Conservation (phyloP, 2,888 invertebrate species). For the Frankliniella intonsa region DNA sequence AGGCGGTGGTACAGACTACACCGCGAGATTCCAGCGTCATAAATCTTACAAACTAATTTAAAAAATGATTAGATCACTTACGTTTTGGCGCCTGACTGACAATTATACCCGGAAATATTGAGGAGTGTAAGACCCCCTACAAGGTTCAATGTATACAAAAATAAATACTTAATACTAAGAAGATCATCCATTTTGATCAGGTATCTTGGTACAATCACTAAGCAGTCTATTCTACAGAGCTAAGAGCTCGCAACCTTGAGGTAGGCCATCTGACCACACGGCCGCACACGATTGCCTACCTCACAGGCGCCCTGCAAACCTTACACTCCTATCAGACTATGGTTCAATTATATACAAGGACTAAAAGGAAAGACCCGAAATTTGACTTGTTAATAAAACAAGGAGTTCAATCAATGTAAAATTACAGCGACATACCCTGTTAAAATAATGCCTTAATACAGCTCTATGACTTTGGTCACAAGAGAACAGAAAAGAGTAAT, state of each 20-base stretch:
- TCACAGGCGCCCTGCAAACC: no score
- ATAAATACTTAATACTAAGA: not conserved
- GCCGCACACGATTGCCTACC: no score
- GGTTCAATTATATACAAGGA: not conserved
- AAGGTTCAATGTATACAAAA: not conserved
- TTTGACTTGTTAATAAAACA: not conserved
- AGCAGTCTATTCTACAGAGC: not conserved
- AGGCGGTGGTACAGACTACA: not conserved
- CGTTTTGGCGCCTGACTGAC: not conserved
- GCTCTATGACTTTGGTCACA: not conserved
- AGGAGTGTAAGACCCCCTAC: not conserved
- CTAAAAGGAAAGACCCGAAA: not conserved
- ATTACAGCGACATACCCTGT: constrained; percentile 4
- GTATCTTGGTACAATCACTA: not conserved
- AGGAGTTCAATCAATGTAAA: not conserved
- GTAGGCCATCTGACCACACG: not conserved
- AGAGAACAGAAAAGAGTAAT: not conserved
- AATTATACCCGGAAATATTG: not conserved
- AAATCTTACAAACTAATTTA: not conserved
- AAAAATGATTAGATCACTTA: not conserved
- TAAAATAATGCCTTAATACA: not conserved
- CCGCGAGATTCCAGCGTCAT: no score
- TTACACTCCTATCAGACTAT: no score
- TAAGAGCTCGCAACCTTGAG: not conserved
- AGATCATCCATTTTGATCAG: not conserved